These are phyloP conservation scores for Salvator merianae DNA, from an alignment of 2,113 vertebrate genomes.

Conservation along the genomic window DNA sequence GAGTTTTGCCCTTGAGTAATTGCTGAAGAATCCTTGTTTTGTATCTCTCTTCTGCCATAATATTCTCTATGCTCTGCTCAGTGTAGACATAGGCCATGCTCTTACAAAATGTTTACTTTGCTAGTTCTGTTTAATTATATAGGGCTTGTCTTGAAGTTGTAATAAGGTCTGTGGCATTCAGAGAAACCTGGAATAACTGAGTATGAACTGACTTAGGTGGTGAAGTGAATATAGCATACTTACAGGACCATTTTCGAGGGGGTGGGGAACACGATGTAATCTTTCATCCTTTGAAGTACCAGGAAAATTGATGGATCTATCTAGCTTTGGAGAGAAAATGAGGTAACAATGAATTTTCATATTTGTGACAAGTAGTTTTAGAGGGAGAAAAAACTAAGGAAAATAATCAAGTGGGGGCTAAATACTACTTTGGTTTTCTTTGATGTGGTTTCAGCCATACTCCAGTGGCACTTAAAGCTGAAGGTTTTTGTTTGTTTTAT, in stretches of 20 bases:
- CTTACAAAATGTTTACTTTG: neutral
- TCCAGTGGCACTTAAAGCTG: too few relatives aligned
- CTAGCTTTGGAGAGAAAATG: neutral
- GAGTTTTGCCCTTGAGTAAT: conserved; percentile 3
- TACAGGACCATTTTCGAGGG: too few relatives aligned
- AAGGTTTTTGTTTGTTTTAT: too few relatives aligned
- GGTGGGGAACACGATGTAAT: too few relatives aligned
- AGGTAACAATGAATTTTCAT: neutral
- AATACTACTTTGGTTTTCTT: neutral
- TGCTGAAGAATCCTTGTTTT: neutral
- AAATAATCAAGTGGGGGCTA: neutral
- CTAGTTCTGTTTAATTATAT: neutral
- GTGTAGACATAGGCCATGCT: neutral
- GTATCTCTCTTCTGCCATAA: neutral
- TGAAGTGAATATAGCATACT: neutral
- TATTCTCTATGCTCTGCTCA: neutral
- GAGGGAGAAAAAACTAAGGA: neutral
- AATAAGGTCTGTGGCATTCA: neutral
- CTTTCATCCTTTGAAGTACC: neutral
- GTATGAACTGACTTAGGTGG: neutral
- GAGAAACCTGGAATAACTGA: neutral
- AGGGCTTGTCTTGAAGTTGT: neutral
- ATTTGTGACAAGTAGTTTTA: neutral
- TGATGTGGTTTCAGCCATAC: too few relatives aligned
- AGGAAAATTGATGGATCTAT: neutral